These are phyloP conservation scores for Mobula hypostoma DNA, from an alignment of 2,113 vertebrate genomes.

Conservation along the genomic window DNA sequence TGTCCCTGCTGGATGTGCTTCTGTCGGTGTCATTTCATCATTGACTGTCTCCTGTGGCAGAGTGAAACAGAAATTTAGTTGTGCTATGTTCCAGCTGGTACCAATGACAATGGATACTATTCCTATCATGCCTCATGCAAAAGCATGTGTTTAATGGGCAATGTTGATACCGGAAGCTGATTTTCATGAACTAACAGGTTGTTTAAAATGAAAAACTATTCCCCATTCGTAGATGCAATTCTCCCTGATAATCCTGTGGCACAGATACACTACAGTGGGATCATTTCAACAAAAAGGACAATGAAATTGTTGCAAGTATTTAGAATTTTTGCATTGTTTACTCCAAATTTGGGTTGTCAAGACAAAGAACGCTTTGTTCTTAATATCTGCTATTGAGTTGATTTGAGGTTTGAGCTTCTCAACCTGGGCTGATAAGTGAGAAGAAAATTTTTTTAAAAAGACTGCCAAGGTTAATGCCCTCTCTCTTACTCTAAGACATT, in stretches of 20 bases:
- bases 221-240: background rate
- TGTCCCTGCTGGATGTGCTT: constrained; percentile 22
- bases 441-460: background rate
- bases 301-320: background rate
- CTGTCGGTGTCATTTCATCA: background rate
- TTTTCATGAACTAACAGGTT: background rate
- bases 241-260: background rate
- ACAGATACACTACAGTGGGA: background rate
- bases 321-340: background rate
- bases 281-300: no score
- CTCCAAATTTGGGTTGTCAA: background rate
- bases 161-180: background rate
- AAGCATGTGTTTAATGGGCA: background rate
- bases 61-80: background rate
- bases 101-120: constrained; percentile 48
- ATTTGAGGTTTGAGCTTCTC: background rate
- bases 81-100: constrained; percentile 9
- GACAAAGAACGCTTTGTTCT: background rate
- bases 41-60: constrained; percentile 17
- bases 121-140: constrained; percentile 60
- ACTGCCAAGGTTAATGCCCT: background rate
- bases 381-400: background rate
- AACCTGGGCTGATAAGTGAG: background rate
- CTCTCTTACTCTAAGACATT: background rate
- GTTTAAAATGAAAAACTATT: background rate